These are phyloP conservation scores for Mycalesis mineus DNA, from an alignment of 2,888 invertebrate genomes.

Conservation along the genomic window DNA sequence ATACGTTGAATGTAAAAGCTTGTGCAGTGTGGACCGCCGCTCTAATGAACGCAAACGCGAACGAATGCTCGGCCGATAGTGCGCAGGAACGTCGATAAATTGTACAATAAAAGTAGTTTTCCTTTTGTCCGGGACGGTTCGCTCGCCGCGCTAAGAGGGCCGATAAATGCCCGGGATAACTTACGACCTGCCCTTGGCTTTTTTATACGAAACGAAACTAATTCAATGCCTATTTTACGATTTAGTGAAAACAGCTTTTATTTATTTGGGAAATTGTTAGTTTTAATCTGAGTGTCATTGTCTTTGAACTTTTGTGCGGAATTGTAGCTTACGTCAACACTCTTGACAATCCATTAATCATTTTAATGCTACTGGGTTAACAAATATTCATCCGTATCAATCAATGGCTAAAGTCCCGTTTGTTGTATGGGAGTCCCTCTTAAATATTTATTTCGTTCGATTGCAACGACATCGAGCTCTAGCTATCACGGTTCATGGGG, in stretches of 20 bases:
- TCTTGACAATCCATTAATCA: too few relatives aligned
- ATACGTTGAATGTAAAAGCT: too few relatives aligned
- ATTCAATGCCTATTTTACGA: background rate
- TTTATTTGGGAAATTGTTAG: background rate
- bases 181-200: background rate
- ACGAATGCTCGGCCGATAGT: background rate
- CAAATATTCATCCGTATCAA: too few relatives aligned
- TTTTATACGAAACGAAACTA: constrained; percentile 3
- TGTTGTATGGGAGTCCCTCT: too few relatives aligned
- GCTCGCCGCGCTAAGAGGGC: constrained; percentile 3
- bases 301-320: too few relatives aligned
- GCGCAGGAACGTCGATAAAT: background rate
- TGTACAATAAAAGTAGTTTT: constrained; percentile 10
- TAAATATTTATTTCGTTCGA: too few relatives aligned
- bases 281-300: too few relatives aligned
- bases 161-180: constrained; percentile 7
- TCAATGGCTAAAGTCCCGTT: too few relatives aligned
- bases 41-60: background rate
- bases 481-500: too few relatives aligned
- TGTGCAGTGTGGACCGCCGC: background rate
- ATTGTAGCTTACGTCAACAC: too few relatives aligned
- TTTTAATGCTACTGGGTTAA: too few relatives aligned
- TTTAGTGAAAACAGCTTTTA: background rate
- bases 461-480: too few relatives aligned
- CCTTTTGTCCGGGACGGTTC: background rate